Base-by-base conservation (phyloP, 2,113 vertebrate species). In the Todiramphus chloris region DNA sequence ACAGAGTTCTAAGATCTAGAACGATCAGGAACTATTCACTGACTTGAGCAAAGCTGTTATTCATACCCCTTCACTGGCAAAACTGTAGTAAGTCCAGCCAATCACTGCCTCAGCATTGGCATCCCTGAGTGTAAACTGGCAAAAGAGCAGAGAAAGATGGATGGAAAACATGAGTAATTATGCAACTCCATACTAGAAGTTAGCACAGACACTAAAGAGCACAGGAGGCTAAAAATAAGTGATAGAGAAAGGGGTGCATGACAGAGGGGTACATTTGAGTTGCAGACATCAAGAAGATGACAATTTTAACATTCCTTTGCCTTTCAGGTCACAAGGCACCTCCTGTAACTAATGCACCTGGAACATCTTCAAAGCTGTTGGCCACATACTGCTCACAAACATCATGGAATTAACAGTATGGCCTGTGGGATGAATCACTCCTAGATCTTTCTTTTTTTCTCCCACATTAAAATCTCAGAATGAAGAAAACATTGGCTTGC, bases 151-250 rank as follows among this genome's bases (percentile, higher is more conserved):
- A 90, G 60, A 60, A 84, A 81, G 43, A 50, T 30, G 6, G 31
- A 80, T 58, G 30, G 66, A 69, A 93, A 90, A 86, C 24, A 21
- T 9, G 25, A 94, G 11, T 11, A 82, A 43, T n/a, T 68, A 51
- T 0, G 1, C 0, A 0, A 72, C 35, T 55, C 63, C 37, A 33
- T 21, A 31, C n/a, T 35, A 21, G 20, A 70, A 43, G 44, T 39
- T 41, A 51, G 50, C 17, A 76, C 8, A 77, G 43, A 59, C 31
- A 70, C n/a, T 30, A 44, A 16, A 46, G 21, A 81, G 23, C 35
- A 75, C 4, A 60, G 30, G 33, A 82, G 10, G 6, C 14, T 84
- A 87, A 91, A 83, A 51, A 21, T 79, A 92, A 50, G 31, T 16
- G 68, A 30, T 5, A 74, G 33, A 73, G n/a, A 84, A 75, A 41